Base-by-base conservation (phyloP, 2,797 vertebrate species). In the Pipistrellus kuhlii region DNA sequence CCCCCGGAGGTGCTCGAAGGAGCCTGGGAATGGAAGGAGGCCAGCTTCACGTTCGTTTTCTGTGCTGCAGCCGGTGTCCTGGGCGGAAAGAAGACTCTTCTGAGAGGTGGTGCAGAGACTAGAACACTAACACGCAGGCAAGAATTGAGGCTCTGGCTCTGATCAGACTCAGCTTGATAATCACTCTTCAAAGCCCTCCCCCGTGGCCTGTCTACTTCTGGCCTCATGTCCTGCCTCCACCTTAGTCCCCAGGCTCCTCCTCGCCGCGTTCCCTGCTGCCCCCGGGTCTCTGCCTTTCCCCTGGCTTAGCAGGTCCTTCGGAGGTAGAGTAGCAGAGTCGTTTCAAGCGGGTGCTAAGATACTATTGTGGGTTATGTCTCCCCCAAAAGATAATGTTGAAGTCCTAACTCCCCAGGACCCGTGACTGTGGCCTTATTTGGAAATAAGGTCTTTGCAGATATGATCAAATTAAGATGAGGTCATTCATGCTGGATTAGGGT, bases 1-100 rank as follows among this genome's bases (percentile, higher is more conserved):
- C 88, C 90, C 83, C 95, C 80, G 55, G 83, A 88, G 91, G 84
- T 96, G 93, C 62, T 68, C 21, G 1, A 62, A 71, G 53, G 32
- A 14, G 30, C 6, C 93, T 93, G 96, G 66, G 83, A 96, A 76
- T 66, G 48, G 46, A 83, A n/a, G 59, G 32, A 84, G 30, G 57
- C 51, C 93, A 64, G 55, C 66, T 85, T 95, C 92, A 48, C 89
- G 9, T 12, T 10, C 48, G n/a, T 27, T 0, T 78, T 83, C 17
- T 8, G 6, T 55, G n/a, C 2, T 46, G 4, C 32, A 62, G 35
- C 25, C 1, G 59, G 46, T 66, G 20, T 57, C 62, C 9, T 11
- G 32, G 59, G 66, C 72, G 82, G 20, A 55, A 4, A 44, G 18
- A 77, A 62, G 3, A 8, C 55, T 92, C 27, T 44, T 90, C 85